Evolutionary conservation across 23 tunicate species (phyloP).

Genomic region (Trididemnum clinides): DNA sequence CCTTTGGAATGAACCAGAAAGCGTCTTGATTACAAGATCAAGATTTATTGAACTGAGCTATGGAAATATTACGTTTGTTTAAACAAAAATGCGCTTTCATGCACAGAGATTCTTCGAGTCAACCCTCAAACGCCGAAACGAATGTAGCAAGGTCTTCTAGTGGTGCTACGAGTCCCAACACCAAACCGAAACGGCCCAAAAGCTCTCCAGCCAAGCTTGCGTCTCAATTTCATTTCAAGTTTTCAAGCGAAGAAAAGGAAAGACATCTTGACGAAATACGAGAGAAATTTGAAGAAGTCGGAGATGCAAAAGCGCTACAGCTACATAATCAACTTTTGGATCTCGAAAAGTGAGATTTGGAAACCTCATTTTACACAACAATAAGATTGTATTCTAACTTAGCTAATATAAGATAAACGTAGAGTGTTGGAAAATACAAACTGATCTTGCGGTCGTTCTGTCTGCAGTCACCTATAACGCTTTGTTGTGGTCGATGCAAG

Average conservation of each 20-base stretch:
- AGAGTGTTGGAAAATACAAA: too few relatives aligned
- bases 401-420: too few relatives aligned
- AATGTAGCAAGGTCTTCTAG: background rate
- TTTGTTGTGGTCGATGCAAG: too few relatives aligned
- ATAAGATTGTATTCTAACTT: too few relatives aligned
- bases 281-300: slow-evolving; percentile 66
- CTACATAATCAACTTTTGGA: slow-evolving; percentile 71
- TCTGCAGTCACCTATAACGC: too few relatives aligned
- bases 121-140: background rate
- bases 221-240: slow-evolving; percentile 46
- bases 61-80: too few relatives aligned
- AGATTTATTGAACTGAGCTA: too few relatives aligned
- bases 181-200: slow-evolving; percentile 53
- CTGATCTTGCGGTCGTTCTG: too few relatives aligned
- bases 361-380: too few relatives aligned
- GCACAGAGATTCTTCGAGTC: slow-evolving; percentile 12
- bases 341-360: slow-evolving; percentile 63
- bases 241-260: slow-evolving; percentile 63
- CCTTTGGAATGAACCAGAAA: too few relatives aligned
- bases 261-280: slow-evolving; percentile 54
- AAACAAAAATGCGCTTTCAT: too few relatives aligned
- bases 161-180: background rate
- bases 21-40: too few relatives aligned
- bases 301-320: slow-evolving; percentile 71
- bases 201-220: slow-evolving; percentile 89